Evolutionary conservation across 2,888 invertebrate genomes (phyloP).

Genomic region (Cloeon dipterum): DNA sequence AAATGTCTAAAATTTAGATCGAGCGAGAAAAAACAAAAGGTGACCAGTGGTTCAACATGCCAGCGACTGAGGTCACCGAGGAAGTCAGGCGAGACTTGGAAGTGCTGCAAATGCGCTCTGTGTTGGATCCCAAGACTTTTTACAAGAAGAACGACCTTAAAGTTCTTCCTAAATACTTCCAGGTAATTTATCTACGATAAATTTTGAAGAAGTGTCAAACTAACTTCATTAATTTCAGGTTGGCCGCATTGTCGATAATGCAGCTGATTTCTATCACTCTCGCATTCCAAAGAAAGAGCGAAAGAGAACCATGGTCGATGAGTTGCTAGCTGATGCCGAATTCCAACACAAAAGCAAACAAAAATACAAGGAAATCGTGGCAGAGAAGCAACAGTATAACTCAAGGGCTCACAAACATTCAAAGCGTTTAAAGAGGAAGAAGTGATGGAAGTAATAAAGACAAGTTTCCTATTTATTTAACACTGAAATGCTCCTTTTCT

Average conservation of each 20-base stretch:
- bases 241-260: slow-evolving; percentile 60
- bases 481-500: no score
- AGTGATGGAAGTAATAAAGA: no score
- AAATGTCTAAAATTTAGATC: no score
- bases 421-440: no score
- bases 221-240: slow-evolving; percentile 23
- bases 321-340: slow-evolving; percentile 71
- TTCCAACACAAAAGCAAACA: slow-evolving; percentile 33
- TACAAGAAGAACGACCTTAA: slow-evolving; percentile 82
- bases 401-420: no score
- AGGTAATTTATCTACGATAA: slow-evolving; percentile 26
- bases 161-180: slow-evolving; percentile 79
- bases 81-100: slow-evolving; percentile 72
- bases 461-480: no score
- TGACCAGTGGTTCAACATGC: slow-evolving; percentile 69
- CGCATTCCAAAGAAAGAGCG: slow-evolving; percentile 66
- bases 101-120: slow-evolving; percentile 79
- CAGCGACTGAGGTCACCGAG: slow-evolving; percentile 70
- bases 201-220: not conserved
- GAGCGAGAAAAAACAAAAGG: slow-evolving; percentile 65
- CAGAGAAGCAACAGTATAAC: slow-evolving; percentile 38
- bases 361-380: slow-evolving; percentile 9
- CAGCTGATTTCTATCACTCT: slow-evolving; percentile 67
- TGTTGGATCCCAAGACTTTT: slow-evolving; percentile 76
- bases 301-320: slow-evolving; percentile 79